Evolutionary conservation across 2,113 vertebrate genomes (phyloP).

Genomic region (Tylochromis polylepis): DNA sequence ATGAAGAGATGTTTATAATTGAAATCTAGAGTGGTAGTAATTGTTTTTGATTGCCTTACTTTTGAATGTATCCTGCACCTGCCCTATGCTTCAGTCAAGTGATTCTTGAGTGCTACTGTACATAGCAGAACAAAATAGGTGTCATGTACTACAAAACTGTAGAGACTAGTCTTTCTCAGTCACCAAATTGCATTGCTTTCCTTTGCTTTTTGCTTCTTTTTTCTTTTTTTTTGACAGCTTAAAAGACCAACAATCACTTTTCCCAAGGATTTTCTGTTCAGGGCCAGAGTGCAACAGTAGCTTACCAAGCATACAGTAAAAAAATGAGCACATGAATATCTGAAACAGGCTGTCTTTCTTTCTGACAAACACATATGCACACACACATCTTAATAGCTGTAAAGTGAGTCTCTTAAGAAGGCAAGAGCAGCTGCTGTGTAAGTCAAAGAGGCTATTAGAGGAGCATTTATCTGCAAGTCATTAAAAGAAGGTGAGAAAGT

Average conservation of each 20-base stretch:
- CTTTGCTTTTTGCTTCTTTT: too few species aligned
- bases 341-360: neutral
- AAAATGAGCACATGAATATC: neutral
- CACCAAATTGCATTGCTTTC: neutral
- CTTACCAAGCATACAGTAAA: neutral
- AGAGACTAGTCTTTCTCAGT: neutral
- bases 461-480: conserved; percentile 52
- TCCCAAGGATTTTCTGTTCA: neutral
- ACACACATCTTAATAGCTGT: neutral
- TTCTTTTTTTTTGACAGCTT: neutral
- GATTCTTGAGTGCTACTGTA: conserved; percentile 10
- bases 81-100: conserved; percentile 8
- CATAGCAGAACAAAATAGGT: conserved; percentile 1
- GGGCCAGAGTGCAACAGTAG: neutral
- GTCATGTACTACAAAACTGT: conserved; percentile 24
- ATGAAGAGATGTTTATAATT: conserved; percentile 15
- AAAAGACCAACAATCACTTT: neutral
- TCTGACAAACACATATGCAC: neutral
- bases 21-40: conserved; percentile 7
- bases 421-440: conserved; percentile 45
- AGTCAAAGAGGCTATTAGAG: conserved; percentile 55
- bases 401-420: conserved; percentile 40
- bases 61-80: neutral
- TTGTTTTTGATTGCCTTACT: conserved; percentile 5
- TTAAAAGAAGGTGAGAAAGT: conserved; percentile 53